Base-by-base conservation (phyloP, 2,888 invertebrate genomes). In the Drosophila paramelanica region DNA sequence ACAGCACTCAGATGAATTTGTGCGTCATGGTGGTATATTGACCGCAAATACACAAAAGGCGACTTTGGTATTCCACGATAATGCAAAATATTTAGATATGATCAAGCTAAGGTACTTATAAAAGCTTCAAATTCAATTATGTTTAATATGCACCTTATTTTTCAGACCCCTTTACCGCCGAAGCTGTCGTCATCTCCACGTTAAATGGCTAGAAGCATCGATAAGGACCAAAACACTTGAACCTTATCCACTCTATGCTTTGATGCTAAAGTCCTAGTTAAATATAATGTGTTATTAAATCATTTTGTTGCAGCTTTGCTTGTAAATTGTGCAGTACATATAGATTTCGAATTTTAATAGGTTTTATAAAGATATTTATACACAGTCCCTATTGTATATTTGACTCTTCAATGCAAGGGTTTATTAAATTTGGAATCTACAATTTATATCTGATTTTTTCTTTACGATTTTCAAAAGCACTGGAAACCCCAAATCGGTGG, bases 141-240 rank as follows among this genome's bases (percentile, higher is more conserved):
- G 33, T 17, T 17, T 1, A 57, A 57, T 13, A 7, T 43, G 14
- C 1, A 1, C 1, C 10, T 14, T 49, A 17, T 55, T 62, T 58
- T 85, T 13, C 51, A 92, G 92, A 60, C 11, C 73, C 36, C 81
- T 73, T 31, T 92, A 89, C 73, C 81, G 79, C 23, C 79, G 67
- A 11, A 75, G 76, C 27, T 89, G 92, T 60, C 89, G 89, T 8
- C 92, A 92, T 73, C 70, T 92, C 20, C 81, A 62, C 43, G 65
- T 85, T 1, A 74, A 82, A 43, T 92, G 92, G 92, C 58, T 92
- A 42, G 55, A 78, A n/a, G 86, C 89, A 47, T 90, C 89, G 5
- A 51, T 92, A 3, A 51, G 73, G 5, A 67, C 77, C 13, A 77
- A 83, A 10, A 61, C 67, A 13, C 64, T 81, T 3, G 76, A 81